A percentile compares a stretch with the other conserved stretches of the same genome.
Evolutionary conservation across 2,113 vertebrate species (phyloP).

Genomic region (Oncorhynchus nerka): DNA sequence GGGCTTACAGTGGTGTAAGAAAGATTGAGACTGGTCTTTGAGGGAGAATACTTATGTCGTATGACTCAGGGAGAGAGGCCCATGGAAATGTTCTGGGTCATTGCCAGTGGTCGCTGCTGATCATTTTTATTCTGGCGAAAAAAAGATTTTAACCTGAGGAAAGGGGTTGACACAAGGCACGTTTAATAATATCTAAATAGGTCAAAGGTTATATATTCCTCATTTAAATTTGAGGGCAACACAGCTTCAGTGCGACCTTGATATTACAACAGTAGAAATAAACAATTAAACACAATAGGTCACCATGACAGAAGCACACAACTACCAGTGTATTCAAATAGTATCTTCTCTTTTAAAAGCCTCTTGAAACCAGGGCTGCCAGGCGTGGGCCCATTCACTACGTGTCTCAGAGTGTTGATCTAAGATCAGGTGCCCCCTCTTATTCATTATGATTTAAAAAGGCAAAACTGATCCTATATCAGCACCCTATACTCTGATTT

Average conservation of each 20-base stretch:
- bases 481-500: too few relatives aligned
- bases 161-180: too few relatives aligned
- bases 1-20: not conserved
- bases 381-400: not conserved
- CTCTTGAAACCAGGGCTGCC: not conserved
- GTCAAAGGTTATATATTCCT: not conserved
- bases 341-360: too few relatives aligned
- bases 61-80: conserved; percentile 20
- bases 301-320: too few relatives aligned
- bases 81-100: conserved; percentile 24
- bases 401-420: too few relatives aligned
- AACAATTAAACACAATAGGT: too few relatives aligned
- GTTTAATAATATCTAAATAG: too few relatives aligned
- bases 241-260: not conserved
- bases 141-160: too few relatives aligned
- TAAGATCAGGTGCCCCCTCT: too few relatives aligned
- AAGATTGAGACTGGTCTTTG: not conserved
- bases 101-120: not conserved
- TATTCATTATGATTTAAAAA: too few relatives aligned
- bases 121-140: not conserved
- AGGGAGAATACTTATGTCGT: conserved; percentile 12
- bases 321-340: too few relatives aligned
- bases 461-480: too few relatives aligned
- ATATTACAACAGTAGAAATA: not conserved
- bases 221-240: not conserved